phyloP scores from a whole-genome alignment of 2,797 vertebrate genomes.

The Eulemur albifrons region DNA sequence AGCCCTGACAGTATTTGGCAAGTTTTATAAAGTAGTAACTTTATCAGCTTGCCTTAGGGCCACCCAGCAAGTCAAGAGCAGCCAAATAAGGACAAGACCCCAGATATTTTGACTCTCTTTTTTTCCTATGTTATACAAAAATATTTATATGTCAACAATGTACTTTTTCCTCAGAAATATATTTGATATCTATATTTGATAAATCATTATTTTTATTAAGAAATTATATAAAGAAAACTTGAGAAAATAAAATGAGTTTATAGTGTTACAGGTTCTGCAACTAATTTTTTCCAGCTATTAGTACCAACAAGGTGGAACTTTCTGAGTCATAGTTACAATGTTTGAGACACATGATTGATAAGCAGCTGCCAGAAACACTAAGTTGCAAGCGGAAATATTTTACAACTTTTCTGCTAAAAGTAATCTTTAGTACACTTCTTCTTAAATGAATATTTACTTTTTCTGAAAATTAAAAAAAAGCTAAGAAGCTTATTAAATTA shows the following conservation, averaged over 20 bases:
- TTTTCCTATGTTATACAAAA: not conserved
- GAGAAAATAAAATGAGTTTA: not conserved
- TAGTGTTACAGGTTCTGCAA: not conserved
- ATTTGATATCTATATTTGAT: not conserved
- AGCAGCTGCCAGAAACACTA: not conserved
- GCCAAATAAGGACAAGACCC: not conserved
- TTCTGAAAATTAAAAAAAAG: constrained; percentile 43
- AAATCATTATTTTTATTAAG: not conserved
- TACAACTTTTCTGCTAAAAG: constrained; percentile 18
- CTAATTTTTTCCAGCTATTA: not conserved
- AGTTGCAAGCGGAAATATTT: not conserved
- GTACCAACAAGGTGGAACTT: not conserved
- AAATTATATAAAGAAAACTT: not conserved
- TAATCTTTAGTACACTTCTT: constrained; percentile 35
- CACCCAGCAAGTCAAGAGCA: not conserved
- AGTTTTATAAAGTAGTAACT: constrained; percentile 31
- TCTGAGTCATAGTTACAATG: not conserved
- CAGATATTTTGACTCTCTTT: not conserved
- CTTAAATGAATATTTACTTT: constrained; percentile 67
- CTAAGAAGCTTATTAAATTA: constrained; percentile 72
- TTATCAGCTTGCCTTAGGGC: not conserved
- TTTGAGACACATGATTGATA: constrained; percentile 6
- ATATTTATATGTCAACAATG: not conserved
- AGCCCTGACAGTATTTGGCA: constrained; percentile 23
- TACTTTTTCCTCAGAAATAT: not conserved